Evolutionary conservation across 2,113 vertebrate genomes (phyloP).

Genomic region (Cyphomyrus discorhynchus): DNA sequence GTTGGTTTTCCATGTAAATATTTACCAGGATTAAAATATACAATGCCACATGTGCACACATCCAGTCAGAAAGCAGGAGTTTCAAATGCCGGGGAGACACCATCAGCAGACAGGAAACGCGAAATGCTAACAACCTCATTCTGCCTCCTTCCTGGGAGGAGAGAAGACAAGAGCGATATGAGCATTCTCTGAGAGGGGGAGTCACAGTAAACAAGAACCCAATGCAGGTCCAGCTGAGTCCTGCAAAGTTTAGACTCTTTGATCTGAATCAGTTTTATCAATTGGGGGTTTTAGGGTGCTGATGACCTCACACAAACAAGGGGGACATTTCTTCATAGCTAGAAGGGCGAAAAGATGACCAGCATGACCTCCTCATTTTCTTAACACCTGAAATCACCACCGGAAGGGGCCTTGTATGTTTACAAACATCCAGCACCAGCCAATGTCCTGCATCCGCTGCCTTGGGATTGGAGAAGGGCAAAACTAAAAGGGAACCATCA

Average conservation of each 20-base stretch:
- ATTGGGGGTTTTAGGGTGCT: background rate
- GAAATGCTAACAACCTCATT: background rate
- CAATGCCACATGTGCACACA: conserved; percentile 11
- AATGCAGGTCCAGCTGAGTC: background rate
- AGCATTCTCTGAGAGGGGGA: background rate
- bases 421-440: background rate
- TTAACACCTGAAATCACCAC: background rate
- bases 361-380: background rate
- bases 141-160: background rate
- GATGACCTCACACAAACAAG: background rate
- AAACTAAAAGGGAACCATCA: background rate
- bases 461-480: background rate
- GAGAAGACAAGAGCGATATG: background rate
- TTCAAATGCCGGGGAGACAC: background rate
- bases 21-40: conserved; percentile 19
- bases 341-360: background rate
- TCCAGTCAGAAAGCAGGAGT: conserved; percentile 3
- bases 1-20: conserved; percentile 18
- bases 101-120: background rate
- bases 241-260: background rate
- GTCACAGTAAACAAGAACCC: too few species aligned
- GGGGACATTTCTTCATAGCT: background rate
- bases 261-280: background rate
- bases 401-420: background rate
- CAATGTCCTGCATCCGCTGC: background rate